Base-by-base conservation (phyloP, 2,888 invertebrate species). In the Acleris laterana region DNA sequence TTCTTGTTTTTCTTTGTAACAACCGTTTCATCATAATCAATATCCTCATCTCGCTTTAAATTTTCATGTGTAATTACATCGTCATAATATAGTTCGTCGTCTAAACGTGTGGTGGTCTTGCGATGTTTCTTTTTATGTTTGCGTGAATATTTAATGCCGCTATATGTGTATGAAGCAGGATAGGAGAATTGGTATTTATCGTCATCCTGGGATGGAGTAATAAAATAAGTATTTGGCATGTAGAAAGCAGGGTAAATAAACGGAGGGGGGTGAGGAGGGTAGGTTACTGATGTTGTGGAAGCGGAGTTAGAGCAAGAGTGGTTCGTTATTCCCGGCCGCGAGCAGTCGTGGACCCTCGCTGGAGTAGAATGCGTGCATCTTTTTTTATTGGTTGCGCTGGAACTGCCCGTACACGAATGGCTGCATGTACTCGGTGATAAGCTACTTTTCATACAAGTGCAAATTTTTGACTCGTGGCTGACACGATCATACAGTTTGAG, bases 361-460 rank as follows among this genome's bases (percentile, higher is more conserved):
- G 58, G 22, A 51, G 63, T 28, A 5, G 63, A 62, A 53, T 77
- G 74, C 5, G 75, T 72, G 63, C 76, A 77, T 51, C 70, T 69
- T 67, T 71, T 69, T 65, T 65, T 60, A 44, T 61, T 65, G 42
- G 19, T 53, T 20, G 19, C 19, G 38, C 68, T 59, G 25, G 46
- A 55, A 16, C 22, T 71, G 9, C 69, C 73, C 2, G 71, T 70
- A 67, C 76, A 77, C 46, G 55, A 71, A 51, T 78, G 74, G 42
- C 59, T 80, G 63, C 80, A 81, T 4, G 70, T 71, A 9, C 70
- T 69, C 13, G 13, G 13, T 4, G 67, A 63, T 17, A 71, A 53
- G 65, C 77, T 74, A 3, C 71, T 70, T 67, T 75, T 78, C 63
- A 73, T 74, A 68, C 84, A 85, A 28, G 74, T 77, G 68, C 85